Evolutionary conservation across 37 sponge, comb jelly and placozoan genomes (phyloP).

Genomic region (Spongilla lacustris): DNA sequence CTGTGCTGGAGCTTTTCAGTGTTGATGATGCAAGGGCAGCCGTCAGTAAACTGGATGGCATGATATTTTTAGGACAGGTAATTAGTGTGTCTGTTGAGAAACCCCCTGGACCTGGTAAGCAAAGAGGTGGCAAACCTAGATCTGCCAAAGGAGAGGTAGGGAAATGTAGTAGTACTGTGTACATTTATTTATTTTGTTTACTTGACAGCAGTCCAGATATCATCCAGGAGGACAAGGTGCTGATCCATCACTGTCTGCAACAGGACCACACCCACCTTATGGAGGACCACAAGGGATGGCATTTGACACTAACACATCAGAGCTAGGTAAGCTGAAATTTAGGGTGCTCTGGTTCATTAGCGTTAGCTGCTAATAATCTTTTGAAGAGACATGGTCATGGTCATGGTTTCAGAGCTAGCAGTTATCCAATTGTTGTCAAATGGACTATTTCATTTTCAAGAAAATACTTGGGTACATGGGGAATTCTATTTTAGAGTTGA

Average conservation of each 20-base stretch:
- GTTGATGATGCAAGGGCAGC: conserved; percentile 20
- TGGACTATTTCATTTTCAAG: too few species aligned
- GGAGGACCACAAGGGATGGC: too few species aligned
- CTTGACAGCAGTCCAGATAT: neutral
- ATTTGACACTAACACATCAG: too few species aligned
- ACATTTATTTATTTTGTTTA: neutral
- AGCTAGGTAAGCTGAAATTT: too few species aligned
- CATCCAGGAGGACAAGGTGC: neutral
- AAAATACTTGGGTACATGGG: too few species aligned
- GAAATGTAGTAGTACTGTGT: neutral
- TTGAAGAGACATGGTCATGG: too few species aligned
- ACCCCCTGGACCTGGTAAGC: neutral
- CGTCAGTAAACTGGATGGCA: conserved; percentile 5
- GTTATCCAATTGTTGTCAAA: too few species aligned
- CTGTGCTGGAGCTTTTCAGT: neutral
- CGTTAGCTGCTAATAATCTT: too few species aligned
- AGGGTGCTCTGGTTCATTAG: too few species aligned
- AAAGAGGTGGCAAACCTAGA: neutral
- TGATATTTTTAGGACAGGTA: conserved; percentile 14
- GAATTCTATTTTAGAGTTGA: too few species aligned
- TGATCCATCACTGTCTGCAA: neutral
- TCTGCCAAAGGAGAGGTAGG: neutral
- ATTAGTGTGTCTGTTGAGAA: neutral
- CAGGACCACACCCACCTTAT: neutral
- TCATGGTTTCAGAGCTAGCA: too few species aligned